phyloP scores from a whole-genome alignment of 2,113 vertebrate genomes.

The Oryzias javanicus region DNA sequence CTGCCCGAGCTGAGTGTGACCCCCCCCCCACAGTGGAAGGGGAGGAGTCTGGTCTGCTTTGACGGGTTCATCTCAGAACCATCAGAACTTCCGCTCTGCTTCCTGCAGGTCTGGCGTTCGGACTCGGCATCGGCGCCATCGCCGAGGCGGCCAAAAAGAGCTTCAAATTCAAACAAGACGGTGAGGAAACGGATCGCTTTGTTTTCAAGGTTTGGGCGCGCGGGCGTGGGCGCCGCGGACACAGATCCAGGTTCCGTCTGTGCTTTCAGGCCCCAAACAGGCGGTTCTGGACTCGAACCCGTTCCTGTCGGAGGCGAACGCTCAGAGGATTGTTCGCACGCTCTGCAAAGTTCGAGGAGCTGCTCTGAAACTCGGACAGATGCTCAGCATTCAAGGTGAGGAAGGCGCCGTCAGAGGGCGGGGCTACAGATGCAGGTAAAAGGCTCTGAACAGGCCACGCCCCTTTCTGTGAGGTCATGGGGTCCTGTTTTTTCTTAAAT shows the following conservation, averaged over 20 bases:
- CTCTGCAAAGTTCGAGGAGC: constrained; percentile 69
- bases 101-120: constrained; percentile 85
- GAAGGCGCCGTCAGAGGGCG: no score
- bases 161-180: constrained; percentile 73
- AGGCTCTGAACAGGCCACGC: no score
- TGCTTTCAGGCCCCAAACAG: constrained; percentile 42
- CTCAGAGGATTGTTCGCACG: constrained; percentile 57
- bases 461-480: no score
- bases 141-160: constrained; percentile 93
- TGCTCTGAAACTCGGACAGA: constrained; percentile 65
- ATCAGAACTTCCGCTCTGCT: background rate
- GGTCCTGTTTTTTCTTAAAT: no score
- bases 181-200: constrained; percentile 17
- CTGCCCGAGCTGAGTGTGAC: no score
- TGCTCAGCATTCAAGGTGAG: constrained; percentile 70
- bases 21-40: no score
- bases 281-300: constrained; percentile 42
- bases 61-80: no score
- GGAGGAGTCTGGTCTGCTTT: background rate
- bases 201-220: no score
- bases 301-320: constrained; percentile 65
- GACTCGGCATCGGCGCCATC: constrained; percentile 88
- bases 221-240: no score
- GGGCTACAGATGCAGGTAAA: no score
- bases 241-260: background rate